These are phyloP conservation scores for Steinernema hermaphroditum DNA, from an alignment of 2,888 invertebrate genomes.

Conservation along the genomic window DNA sequence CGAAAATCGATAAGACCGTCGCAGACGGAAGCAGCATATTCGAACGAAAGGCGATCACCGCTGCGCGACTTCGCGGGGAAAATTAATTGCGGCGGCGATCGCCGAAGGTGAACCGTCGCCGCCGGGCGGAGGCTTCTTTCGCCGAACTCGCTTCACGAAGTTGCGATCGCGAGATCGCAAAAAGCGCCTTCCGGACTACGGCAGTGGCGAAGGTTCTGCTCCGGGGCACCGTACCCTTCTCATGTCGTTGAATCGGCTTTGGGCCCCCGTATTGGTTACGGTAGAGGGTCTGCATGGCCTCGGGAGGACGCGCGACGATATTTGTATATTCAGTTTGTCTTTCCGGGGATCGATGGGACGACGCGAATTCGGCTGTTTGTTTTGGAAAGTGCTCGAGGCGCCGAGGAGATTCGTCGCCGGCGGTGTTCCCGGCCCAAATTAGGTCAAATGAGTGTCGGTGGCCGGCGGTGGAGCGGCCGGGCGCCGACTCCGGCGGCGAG, in stretches of 20 bases:
- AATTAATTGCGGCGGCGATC: constrained; percentile 13
- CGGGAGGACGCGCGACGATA: too few relatives aligned
- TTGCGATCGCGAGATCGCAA: too few relatives aligned
- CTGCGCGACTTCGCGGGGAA: constrained; percentile 5
- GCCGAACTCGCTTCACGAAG: not conserved
- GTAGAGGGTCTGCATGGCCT: too few relatives aligned
- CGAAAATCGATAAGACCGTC: constrained; percentile 17
- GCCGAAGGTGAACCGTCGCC: constrained; percentile 13
- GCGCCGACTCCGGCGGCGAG: not conserved
- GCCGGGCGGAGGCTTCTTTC: constrained; percentile 3
- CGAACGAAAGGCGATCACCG: not conserved
- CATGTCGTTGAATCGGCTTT: too few relatives aligned
- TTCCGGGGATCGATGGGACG: not conserved
- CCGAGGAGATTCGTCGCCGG: not conserved
- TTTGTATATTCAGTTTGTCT: not conserved
- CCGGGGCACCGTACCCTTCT: too few relatives aligned
- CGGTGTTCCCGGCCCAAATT: not conserved
- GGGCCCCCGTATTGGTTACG: too few relatives aligned
- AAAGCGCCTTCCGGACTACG: too few relatives aligned
- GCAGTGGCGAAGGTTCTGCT: too few relatives aligned
- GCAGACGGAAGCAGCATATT: not conserved
- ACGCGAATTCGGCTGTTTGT: not conserved
- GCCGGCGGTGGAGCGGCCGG: not conserved
- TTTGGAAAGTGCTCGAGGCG: constrained; percentile 1
- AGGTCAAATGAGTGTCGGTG: not conserved